phyloP scores from a whole-genome alignment of 2,113 vertebrate species.

The Vidua chalybeata region DNA sequence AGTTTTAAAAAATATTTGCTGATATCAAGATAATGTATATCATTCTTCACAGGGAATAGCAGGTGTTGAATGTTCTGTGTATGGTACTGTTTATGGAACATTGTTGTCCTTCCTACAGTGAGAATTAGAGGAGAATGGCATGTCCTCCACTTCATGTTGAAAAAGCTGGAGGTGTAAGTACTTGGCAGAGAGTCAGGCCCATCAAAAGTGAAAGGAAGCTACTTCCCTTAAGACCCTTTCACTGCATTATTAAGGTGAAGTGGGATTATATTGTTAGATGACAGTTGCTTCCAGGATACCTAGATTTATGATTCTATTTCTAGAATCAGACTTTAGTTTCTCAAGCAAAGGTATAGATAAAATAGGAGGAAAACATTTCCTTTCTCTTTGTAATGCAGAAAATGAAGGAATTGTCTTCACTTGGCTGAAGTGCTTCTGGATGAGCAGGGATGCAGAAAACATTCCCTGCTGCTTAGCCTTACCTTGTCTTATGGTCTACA shows the following conservation, averaged over 20 bases:
- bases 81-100: background rate
- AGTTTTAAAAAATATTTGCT: background rate
- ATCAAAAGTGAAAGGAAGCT: background rate
- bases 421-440: background rate
- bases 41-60: background rate
- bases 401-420: background rate
- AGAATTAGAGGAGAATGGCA: background rate
- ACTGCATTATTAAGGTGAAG: background rate
- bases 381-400: background rate
- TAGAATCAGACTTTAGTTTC: background rate
- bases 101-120: background rate
- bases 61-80: background rate
- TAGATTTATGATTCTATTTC: background rate
- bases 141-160: background rate
- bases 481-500: background rate
- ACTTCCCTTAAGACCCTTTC: background rate
- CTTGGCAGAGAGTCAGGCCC: accelerated
- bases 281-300: background rate
- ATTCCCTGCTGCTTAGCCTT: background rate
- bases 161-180: background rate
- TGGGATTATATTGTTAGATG: background rate
- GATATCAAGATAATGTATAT: background rate
- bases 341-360: background rate
- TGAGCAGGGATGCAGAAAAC: background rate
- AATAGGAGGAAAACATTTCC: background rate